Evolutionary conservation across 2,113 vertebrate species (phyloP), one percentile per base, ranked within the genome.

Genomic region (Macquaria australasica): DNA sequence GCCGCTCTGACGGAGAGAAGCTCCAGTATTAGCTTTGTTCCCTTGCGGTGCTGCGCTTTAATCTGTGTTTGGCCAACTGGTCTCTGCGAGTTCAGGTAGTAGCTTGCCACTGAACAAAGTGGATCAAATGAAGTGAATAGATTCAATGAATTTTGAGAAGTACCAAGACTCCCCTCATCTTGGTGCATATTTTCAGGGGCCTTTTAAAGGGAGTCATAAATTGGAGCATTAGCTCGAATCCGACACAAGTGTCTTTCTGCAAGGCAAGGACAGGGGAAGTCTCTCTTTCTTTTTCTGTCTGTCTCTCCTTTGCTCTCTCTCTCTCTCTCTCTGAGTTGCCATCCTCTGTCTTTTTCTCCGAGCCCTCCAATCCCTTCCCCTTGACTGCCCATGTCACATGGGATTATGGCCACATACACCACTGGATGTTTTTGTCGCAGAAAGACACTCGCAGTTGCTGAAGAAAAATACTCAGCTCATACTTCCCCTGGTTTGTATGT

Each of bases 381-480:
- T 93, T 81, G 84, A 93, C 91, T 91, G 93, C 85, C 73, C 86
- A 79, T 78, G 93, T 94, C 95, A 90, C 92, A 91, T 93, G 88
- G 93, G 87, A 94, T 95, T 93, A 95, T 74, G 85, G 83, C 81
- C 86, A 81, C 79, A 88, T 77, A 76, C 86, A 86, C 91, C 85
- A 73, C 82, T 92, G 88, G 85, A 84, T 89, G 89, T 83, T 90
- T 90, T 91, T 88, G 90, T 91, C 53, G 41, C 88, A 90, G 82
- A 86, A 81, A 90, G 80, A 87, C 91, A 87, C 77, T 91, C 23
- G 20, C 67, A 81, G 81, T 78, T 25, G 67, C 77, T n/a, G 62
- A n/a, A 67, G 75, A 75, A 89, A 92, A 90, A 81, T 53, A 82
- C 88, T 87, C 48, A 2, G 55, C 71, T 87, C 15, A 43, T 58